Percentiles rank a stretch among this genome's conserved stretches.
Evolutionary conservation across 1,140 invertebrate genomes (phyloP).

Genomic region (Lordiphosa clarofinis): DNA sequence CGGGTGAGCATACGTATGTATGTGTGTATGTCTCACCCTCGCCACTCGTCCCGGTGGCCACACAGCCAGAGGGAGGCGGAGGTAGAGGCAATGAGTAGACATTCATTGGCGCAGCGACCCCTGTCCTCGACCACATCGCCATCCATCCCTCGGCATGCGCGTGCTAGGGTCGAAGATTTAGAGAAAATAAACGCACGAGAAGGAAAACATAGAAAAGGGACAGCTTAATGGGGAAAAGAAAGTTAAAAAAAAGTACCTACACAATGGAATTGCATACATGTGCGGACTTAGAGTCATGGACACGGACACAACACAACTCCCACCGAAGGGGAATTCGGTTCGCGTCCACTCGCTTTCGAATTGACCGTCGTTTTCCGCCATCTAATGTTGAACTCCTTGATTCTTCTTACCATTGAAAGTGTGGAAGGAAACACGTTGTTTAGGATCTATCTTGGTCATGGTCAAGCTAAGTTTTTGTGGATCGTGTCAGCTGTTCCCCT

Average conservation of each 20-base stretch:
- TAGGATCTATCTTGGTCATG: not conserved
- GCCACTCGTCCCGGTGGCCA: conserved; percentile 11
- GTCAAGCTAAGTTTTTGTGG: conserved; percentile 7
- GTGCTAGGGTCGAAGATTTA: conserved; percentile 27
- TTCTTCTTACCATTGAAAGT: no score
- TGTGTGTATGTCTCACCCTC: conserved; percentile 5
- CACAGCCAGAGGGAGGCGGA: conserved; percentile 1
- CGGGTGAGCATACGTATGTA: conserved; percentile 16
- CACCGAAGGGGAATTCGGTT: no score
- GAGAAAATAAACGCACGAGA: conserved; percentile 4
- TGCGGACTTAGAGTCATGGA: not conserved
- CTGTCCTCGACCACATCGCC: conserved; percentile 8
- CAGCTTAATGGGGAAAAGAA: conserved; percentile 20
- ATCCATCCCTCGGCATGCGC: conserved; percentile 28
- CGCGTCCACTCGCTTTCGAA: no score
- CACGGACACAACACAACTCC: conserved; percentile 6
- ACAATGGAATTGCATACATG: conserved; percentile 17
- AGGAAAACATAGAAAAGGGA: conserved; percentile 11
- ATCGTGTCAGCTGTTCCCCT: conserved; percentile 11
- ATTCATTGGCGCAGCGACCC: conserved; percentile 27
- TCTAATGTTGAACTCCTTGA: no score
- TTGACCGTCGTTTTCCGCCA: no score
- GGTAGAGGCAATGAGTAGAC: conserved; percentile 13
- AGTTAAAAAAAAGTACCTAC: conserved; percentile 18
- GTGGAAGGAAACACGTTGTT: no score